A percentile compares a stretch with the other conserved stretches of the same genome.
Evolutionary conservation across 2,797 vertebrate genomes (phyloP).

Genomic region (Cryptoblepharus egeriae): DNA sequence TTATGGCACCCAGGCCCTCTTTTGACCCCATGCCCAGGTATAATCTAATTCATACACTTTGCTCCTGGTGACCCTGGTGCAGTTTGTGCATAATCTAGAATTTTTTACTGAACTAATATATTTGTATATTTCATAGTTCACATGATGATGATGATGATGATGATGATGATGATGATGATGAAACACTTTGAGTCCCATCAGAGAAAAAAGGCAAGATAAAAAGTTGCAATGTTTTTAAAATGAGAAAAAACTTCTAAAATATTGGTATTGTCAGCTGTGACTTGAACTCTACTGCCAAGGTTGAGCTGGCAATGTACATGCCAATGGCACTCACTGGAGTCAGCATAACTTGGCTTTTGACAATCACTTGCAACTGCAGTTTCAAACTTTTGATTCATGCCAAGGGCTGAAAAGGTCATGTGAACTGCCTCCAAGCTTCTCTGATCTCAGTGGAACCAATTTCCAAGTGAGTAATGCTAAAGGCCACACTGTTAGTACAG

Average conservation of each 20-base stretch:
- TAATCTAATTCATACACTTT: too few species aligned
- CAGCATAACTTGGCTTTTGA: not conserved
- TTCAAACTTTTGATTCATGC: slow-evolving; percentile 1
- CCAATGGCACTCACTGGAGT: not conserved
- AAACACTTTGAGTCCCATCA: too few species aligned
- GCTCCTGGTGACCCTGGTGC: too few species aligned
- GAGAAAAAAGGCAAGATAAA: too few species aligned
- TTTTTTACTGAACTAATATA: too few species aligned
- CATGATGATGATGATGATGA: too few species aligned
- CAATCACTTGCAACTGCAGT: not conserved
- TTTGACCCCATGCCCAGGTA: too few species aligned
- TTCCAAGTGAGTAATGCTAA: slow-evolving; percentile 3
- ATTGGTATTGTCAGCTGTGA: not conserved
- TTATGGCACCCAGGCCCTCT: too few species aligned
- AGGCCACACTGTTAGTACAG: slow-evolving; percentile 6
- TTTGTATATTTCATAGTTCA: too few species aligned
- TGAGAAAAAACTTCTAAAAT: not conserved
- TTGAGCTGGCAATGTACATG: not conserved
- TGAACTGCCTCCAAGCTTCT: slow-evolving; percentile 5
- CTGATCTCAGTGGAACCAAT: not conserved
- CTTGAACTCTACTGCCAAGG: not conserved
- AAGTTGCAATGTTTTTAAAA: not conserved
- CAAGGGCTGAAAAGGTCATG: not conserved
- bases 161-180: too few species aligned
- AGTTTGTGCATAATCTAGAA: too few species aligned